Percentiles rank a stretch among this genome's conserved stretches.
These are phyloP conservation scores for Actias luna DNA, from an alignment of 2,888 invertebrate species.

Conservation along the genomic window DNA sequence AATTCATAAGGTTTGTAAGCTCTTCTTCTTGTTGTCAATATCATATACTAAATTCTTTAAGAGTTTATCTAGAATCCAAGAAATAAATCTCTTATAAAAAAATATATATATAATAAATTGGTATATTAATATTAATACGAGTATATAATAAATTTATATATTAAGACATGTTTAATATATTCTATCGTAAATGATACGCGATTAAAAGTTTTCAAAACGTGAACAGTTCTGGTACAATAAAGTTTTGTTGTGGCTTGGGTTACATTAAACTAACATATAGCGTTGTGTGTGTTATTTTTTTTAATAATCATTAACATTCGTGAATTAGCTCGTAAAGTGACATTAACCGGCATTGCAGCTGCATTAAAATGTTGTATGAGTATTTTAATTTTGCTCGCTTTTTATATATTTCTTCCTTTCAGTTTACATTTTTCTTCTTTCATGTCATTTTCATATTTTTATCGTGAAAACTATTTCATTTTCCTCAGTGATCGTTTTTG, in stretches of 20 bases:
- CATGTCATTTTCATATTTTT: constrained; percentile 20
- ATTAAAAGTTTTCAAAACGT: constrained; percentile 42
- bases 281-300: constrained; percentile 35
- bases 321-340: constrained; percentile 52
- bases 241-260: constrained; percentile 81
- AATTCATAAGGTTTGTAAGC: too few relatives aligned
- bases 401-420: constrained; percentile 9
- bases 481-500: not conserved
- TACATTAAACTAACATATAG: constrained; percentile 50
- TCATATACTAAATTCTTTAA: too few relatives aligned
- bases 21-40: too few relatives aligned
- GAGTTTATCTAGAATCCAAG: too few relatives aligned
- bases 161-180: too few relatives aligned
- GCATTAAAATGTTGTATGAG: constrained; percentile 62
- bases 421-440: constrained; percentile 26
- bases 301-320: constrained; percentile 54
- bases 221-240: constrained; percentile 52
- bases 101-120: too few relatives aligned
- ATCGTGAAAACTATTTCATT: not conserved
- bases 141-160: too few relatives aligned
- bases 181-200: too few relatives aligned
- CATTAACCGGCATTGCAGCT: constrained; percentile 69
- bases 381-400: constrained; percentile 39
- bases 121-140: too few relatives aligned
- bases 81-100: too few relatives aligned